Evolutionary conservation across 2,797 vertebrate species (phyloP).

Genomic region (Rachycentron canadum): DNA sequence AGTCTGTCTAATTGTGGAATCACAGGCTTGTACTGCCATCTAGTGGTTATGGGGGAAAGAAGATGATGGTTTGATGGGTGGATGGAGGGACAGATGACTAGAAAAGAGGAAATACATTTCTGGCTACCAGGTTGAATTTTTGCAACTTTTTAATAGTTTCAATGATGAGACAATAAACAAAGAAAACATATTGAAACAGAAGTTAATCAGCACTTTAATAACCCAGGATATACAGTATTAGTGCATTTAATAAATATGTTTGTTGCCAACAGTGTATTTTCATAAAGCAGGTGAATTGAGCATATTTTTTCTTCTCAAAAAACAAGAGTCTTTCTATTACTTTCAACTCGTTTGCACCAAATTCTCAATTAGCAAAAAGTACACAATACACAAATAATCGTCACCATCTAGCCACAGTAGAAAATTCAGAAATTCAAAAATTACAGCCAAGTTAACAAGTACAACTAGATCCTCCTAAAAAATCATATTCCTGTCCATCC

Average conservation of each 20-base stretch:
- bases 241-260: not conserved
- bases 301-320: not conserved
- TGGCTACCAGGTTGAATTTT: not conserved
- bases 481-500: conserved; percentile 50
- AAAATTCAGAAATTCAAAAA: not conserved
- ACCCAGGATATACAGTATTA: not conserved
- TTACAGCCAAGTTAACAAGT: not conserved
- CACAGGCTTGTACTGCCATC: conserved; percentile 82
- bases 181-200: not conserved
- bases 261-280: not conserved
- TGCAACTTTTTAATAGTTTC: not conserved
- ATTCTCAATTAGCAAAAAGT: not conserved
- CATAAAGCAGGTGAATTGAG: not conserved
- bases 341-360: not conserved
- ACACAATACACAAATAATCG: not conserved
- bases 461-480: conserved; percentile 24
- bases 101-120: not conserved
- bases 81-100: conserved; percentile 7
- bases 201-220: not conserved
- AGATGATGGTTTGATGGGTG: not conserved
- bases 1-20: conserved; percentile 24
- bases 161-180: not conserved
- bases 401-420: not conserved
- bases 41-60: conserved; percentile 62
- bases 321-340: not conserved